Evolutionary conservation across 1,140 invertebrate genomes (phyloP).

Genomic region (Papilio helenus): DNA sequence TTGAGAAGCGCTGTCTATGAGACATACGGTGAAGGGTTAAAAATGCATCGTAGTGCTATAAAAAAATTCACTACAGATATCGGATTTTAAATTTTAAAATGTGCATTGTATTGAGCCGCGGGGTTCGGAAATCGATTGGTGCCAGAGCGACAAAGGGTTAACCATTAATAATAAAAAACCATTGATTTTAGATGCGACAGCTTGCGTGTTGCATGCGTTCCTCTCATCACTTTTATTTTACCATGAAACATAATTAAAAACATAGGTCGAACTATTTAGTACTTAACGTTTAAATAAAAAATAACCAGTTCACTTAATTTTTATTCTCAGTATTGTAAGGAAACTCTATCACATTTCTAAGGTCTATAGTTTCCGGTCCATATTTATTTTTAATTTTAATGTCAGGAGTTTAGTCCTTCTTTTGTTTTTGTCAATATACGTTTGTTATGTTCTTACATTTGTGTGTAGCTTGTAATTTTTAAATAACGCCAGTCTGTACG

Average conservation of each 20-base stretch:
- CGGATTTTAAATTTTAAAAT: conserved; percentile 83
- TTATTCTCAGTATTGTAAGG: not conserved
- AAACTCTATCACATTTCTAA: too few relatives aligned
- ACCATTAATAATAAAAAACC: conserved; percentile 77
- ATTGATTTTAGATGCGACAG: conserved; percentile 71
- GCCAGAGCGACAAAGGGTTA: conserved; percentile 74
- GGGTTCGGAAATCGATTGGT: conserved; percentile 80
- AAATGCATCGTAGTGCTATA: conserved; percentile 79
- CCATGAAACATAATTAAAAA: not conserved
- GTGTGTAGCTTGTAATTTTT: conserved; percentile 41
- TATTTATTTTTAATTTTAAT: too few relatives aligned
- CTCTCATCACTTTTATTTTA: not conserved
- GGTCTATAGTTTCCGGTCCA: too few relatives aligned
- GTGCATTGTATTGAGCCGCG: conserved; percentile 78
- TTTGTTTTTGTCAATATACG: too few relatives aligned
- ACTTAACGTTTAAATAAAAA: too few relatives aligned
- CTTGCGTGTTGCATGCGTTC: conserved; percentile 54
- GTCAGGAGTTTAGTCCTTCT: too few relatives aligned
- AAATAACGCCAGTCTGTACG: conserved; percentile 40
- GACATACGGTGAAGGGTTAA: conserved; percentile 81
- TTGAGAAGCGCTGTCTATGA: conserved; percentile 60
- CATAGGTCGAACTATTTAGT: not conserved
- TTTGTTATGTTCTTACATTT: conserved; percentile 17
- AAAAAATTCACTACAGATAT: conserved; percentile 79
- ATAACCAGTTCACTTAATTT: too few relatives aligned